phyloP scores from a whole-genome alignment of 2,888 invertebrate species.

The Bembecia ichneumoniformis region DNA sequence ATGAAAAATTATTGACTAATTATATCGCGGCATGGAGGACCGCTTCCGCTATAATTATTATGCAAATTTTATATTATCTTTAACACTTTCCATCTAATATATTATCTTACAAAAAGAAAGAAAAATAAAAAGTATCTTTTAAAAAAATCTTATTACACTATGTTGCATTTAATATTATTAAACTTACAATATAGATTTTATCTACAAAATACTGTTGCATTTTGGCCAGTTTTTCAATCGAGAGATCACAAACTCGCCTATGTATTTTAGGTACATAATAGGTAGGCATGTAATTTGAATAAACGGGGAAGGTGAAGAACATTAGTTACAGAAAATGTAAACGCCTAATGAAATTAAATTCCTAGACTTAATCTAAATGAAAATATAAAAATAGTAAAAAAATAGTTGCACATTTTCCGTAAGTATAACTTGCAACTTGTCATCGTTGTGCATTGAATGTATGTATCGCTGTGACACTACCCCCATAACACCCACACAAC shows the following conservation, averaged over 20 bases:
- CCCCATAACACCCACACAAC: slow-evolving; percentile 6
- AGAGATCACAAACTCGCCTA: slow-evolving; percentile 28
- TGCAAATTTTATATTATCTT: slow-evolving; percentile 77
- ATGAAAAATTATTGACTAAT: slow-evolving; percentile 88
- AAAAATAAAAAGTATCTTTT: slow-evolving; percentile 68
- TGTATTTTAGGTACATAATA: slow-evolving; percentile 27
- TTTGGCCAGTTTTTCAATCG: slow-evolving; percentile 66
- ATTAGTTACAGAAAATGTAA: slow-evolving; percentile 49
- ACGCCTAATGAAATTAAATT: slow-evolving; percentile 27
- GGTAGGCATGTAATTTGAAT: slow-evolving; percentile 42
- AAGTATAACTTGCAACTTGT: slow-evolving; percentile 44
- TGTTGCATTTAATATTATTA: slow-evolving; percentile 63
- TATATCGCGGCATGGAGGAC: slow-evolving; percentile 79
- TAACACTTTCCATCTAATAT: slow-evolving; percentile 72
- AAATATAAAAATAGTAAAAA: slow-evolving; percentile 72
- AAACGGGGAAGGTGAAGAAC: slow-evolving; percentile 59
- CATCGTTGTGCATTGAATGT: slow-evolving; percentile 51
- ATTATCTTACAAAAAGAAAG: slow-evolving; percentile 67
- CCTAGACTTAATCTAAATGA: slow-evolving; percentile 70
- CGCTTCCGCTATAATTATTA: slow-evolving; percentile 75
- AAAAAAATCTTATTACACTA: slow-evolving; percentile 71
- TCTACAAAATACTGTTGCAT: slow-evolving; percentile 71
- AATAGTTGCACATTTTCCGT: slow-evolving; percentile 64
- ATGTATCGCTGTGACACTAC: slow-evolving; percentile 1
- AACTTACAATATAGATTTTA: slow-evolving; percentile 71